A percentile compares a stretch with the other conserved stretches of the same genome.
Evolutionary conservation across 2,113 vertebrate genomes (phyloP).

Genomic region (Propithecus coquereli): DNA sequence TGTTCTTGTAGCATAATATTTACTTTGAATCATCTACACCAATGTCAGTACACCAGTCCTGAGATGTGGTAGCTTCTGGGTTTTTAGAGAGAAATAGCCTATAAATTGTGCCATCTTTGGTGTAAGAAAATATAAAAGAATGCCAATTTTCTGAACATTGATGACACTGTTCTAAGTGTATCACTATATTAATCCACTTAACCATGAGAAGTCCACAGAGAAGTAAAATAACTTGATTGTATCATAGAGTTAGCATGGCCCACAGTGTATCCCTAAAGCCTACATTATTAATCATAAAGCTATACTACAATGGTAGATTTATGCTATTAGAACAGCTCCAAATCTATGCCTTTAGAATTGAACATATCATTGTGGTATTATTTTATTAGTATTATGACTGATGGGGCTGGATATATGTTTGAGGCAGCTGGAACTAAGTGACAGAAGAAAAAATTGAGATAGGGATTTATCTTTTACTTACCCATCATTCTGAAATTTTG

Average conservation of each 20-base stretch:
- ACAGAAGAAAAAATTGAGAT: neutral
- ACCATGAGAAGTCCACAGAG: neutral
- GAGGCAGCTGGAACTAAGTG: neutral
- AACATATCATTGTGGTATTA: neutral
- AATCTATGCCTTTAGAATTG: neutral
- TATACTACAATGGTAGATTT: neutral
- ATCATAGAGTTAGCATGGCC: neutral
- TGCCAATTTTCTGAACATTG: neutral
- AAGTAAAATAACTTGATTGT: neutral
- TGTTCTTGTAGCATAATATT: neutral
- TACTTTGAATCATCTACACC: neutral
- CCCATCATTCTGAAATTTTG: neutral
- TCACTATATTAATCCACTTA: neutral
- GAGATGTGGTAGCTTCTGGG: neutral
- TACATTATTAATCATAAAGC: neutral
- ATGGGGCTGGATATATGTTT: neutral
- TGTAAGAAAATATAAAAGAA: neutral
- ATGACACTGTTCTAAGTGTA: neutral
- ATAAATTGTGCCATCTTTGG: neutral
- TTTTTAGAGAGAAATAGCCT: neutral
- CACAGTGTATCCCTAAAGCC: neutral
- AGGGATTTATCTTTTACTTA: neutral
- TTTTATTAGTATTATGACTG: neutral
- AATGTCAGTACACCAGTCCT: neutral
- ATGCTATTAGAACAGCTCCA: neutral